These are phyloP conservation scores for Synergus gifuensis DNA, from an alignment of 2,888 invertebrate species.

Conservation along the genomic window DNA sequence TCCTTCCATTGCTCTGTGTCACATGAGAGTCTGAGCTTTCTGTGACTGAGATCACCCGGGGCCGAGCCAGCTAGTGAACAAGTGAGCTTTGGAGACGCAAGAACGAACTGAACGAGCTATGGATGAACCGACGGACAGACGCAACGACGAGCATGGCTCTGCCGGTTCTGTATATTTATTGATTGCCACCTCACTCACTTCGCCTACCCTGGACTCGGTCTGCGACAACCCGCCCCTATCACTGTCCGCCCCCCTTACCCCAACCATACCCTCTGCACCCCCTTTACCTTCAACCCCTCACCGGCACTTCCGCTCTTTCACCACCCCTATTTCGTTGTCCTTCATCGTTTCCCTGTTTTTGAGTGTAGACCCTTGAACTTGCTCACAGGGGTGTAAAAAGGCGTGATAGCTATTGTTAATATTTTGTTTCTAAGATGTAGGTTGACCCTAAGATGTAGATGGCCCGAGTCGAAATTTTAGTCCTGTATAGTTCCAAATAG, in stretches of 20 bases:
- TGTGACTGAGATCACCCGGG: slow-evolving; percentile 31
- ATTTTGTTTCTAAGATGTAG: neutral
- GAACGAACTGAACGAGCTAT: slow-evolving; percentile 58
- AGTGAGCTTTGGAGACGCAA: slow-evolving; percentile 66
- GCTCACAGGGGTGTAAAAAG: slow-evolving; percentile 15
- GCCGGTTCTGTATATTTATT: slow-evolving; percentile 76
- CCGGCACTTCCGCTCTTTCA: slow-evolving; percentile 44
- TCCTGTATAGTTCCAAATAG: too few relatives aligned
- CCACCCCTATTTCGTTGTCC: slow-evolving; percentile 35
- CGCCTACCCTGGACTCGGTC: slow-evolving; percentile 66
- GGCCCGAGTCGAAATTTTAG: too few relatives aligned
- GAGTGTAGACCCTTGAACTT: slow-evolving; percentile 24
- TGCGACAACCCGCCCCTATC: slow-evolving; percentile 25
- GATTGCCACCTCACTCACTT: slow-evolving; percentile 75
- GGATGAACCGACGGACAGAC: slow-evolving; percentile 56
- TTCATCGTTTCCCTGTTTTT: slow-evolving; percentile 22
- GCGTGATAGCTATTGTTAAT: neutral
- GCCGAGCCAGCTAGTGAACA: slow-evolving; percentile 52
- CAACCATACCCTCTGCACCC: slow-evolving; percentile 43
- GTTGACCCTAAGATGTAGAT: neutral
- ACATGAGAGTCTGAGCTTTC: slow-evolving; percentile 44
- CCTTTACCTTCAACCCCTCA: slow-evolving; percentile 36
- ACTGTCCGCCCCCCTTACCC: slow-evolving; percentile 9
- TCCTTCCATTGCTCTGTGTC: slow-evolving; percentile 10
- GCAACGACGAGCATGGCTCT: slow-evolving; percentile 61